These are phyloP conservation scores for Oedothorax gibbosus DNA, from an alignment of 1,140 invertebrate genomes.

Conservation along the genomic window DNA sequence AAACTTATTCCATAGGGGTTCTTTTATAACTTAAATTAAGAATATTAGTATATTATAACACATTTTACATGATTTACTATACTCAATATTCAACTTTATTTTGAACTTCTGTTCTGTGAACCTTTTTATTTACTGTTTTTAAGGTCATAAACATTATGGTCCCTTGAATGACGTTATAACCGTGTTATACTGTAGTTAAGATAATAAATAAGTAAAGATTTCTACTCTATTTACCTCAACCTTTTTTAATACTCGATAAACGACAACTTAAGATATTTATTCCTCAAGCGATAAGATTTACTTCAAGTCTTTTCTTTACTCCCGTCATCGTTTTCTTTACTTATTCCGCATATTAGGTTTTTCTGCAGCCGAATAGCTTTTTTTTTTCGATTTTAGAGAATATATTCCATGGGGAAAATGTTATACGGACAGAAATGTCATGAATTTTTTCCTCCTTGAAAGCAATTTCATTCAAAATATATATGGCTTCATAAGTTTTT, in stretches of 20 bases:
- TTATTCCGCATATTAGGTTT: not conserved
- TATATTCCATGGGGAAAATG: not conserved
- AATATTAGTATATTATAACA: too few relatives aligned
- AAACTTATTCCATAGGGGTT: too few relatives aligned
- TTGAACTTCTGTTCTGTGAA: too few relatives aligned
- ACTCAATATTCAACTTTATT: too few relatives aligned
- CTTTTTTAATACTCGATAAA: too few relatives aligned
- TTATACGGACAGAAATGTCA: conserved; percentile 15
- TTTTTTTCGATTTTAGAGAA: not conserved
- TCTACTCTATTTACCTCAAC: too few relatives aligned
- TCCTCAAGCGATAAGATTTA: conserved; percentile 20
- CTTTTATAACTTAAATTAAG: too few relatives aligned
- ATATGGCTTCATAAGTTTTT: conserved; percentile 19
- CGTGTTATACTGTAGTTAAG: not conserved
- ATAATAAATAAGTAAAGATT: not conserved
- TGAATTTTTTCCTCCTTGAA: conserved; percentile 7
- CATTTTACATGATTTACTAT: too few relatives aligned
- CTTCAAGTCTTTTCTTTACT: not conserved
- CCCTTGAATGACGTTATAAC: too few relatives aligned
- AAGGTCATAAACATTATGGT: not conserved
- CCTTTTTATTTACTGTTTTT: not conserved
- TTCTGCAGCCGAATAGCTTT: conserved; percentile 1
- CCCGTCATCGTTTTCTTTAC: not conserved
- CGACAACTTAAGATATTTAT: conserved; percentile 30
- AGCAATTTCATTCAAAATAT: not conserved